A percentile compares a stretch with the other conserved stretches of the same genome.
Conservation (phyloP, 2,797 vertebrate species). For the Tympanoctomys barrerae region DNA sequence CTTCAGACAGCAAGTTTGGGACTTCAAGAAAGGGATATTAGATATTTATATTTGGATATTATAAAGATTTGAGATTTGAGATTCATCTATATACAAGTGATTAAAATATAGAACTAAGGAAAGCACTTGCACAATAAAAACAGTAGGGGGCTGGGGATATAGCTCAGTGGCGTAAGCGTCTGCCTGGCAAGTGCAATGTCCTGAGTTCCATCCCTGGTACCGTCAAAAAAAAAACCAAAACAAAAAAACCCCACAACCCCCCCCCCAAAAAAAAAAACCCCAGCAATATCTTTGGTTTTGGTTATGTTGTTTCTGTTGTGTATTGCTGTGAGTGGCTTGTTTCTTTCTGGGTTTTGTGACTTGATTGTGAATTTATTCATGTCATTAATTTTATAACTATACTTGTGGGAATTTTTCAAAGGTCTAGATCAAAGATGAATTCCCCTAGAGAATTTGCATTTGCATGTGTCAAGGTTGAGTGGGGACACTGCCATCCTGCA, state of each 20-base stretch:
- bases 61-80: constrained; percentile 12
- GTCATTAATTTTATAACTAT: constrained; percentile 55
- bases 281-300: constrained; percentile 40
- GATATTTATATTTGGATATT: constrained; percentile 15
- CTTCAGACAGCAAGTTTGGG: constrained; percentile 31
- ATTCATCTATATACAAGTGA: not conserved
- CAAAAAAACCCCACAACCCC: too few species aligned
- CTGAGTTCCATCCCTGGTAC: too few species aligned
- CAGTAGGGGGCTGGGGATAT: not conserved
- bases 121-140: not conserved
- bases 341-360: constrained; percentile 53
- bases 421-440: not conserved
- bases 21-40: constrained; percentile 37
- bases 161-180: too few species aligned
- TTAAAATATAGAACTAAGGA: constrained; percentile 22
- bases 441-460: constrained; percentile 26
- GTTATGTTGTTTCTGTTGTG: constrained; percentile 23
- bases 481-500: not conserved
- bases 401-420: constrained; percentile 46
- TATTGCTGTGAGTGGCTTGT: constrained; percentile 22
- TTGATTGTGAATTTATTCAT: constrained; percentile 21
- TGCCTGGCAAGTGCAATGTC: too few species aligned
- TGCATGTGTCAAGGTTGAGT: not conserved
- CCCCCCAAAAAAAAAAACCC: too few species aligned
- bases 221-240: too few species aligned